Percentiles rank a stretch among this genome's conserved stretches.
Evolutionary conservation across 2,113 vertebrate species (phyloP).

Genomic region (Pontoporia blainvillei): DNA sequence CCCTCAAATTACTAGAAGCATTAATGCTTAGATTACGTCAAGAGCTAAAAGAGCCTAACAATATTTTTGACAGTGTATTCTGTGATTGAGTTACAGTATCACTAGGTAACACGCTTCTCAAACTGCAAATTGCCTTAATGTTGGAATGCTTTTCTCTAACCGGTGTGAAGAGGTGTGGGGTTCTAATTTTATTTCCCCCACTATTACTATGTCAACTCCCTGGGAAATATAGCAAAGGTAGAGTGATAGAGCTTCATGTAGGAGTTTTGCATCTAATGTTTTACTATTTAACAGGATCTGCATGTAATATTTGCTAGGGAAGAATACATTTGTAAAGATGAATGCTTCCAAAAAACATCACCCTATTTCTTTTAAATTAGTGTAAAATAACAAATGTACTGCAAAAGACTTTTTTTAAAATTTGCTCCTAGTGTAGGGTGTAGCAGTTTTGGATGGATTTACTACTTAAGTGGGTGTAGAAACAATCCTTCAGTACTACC

Average conservation of each 20-base stretch:
- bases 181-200: slow-evolving; percentile 76
- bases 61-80: slow-evolving; percentile 72
- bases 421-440: not conserved
- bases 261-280: slow-evolving; percentile 50
- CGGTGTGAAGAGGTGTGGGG: slow-evolving; percentile 61
- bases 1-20: slow-evolving; percentile 25
- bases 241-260: slow-evolving; percentile 65
- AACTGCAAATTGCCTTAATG: slow-evolving; percentile 63
- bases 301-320: slow-evolving; percentile 9
- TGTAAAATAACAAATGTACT: not conserved
- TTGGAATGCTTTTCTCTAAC: slow-evolving; percentile 68
- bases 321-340: slow-evolving; percentile 19
- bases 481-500: not conserved
- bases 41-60: slow-evolving; percentile 2
- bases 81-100: slow-evolving; percentile 54
- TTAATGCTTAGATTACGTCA: slow-evolving; percentile 29
- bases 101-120: slow-evolving; percentile 54
- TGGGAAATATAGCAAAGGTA: slow-evolving; percentile 60
- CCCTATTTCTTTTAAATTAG: not conserved
- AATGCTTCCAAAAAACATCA: not conserved
- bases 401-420: not conserved
- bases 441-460: not conserved
- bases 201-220: slow-evolving; percentile 78
- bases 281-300: slow-evolving; percentile 67
- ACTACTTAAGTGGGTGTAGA: not conserved